These are phyloP conservation scores for Eriosoma lanigerum DNA, from an alignment of 1,140 invertebrate genomes.

Conservation along the genomic window DNA sequence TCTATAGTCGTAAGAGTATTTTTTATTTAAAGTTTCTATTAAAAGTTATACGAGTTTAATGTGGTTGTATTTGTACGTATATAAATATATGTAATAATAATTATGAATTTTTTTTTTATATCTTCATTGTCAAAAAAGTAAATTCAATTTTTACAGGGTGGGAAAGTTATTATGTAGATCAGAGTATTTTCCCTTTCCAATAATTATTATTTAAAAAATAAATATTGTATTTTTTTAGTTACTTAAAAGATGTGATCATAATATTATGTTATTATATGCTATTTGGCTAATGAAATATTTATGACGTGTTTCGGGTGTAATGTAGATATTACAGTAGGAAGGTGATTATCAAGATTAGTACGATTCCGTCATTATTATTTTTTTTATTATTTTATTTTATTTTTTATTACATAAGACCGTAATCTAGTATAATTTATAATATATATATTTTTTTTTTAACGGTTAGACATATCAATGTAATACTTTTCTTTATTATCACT, in stretches of 20 bases:
- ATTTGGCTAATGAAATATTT: slow-evolving; percentile 9
- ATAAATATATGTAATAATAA: neutral
- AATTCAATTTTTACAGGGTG: slow-evolving; percentile 5
- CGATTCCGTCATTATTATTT: neutral
- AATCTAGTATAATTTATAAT: neutral
- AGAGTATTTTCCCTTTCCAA: no score
- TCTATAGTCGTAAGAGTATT: slow-evolving; percentile 25
- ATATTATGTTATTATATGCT: neutral
- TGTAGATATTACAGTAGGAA: neutral
- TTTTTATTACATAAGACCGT: neutral
- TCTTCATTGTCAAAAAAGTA: neutral
- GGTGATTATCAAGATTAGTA: neutral
- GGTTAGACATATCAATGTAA: slow-evolving; percentile 2
- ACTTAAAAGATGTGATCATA: neutral
- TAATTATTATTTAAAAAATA: no score
- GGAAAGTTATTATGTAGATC: neutral
- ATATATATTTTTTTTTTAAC: neutral
- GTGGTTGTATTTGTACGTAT: slow-evolving; percentile 17
- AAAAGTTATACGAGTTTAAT: slow-evolving; percentile 17
- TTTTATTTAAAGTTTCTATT: slow-evolving; percentile 32
- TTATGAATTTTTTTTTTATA: neutral
- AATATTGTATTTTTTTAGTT: neutral
- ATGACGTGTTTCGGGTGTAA: neutral
- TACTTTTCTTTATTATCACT: neutral
- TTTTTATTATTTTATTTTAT: slow-evolving; percentile 4